Conservation (phyloP, 2,113 vertebrate genomes). For the Psettodes erumei region DNA sequence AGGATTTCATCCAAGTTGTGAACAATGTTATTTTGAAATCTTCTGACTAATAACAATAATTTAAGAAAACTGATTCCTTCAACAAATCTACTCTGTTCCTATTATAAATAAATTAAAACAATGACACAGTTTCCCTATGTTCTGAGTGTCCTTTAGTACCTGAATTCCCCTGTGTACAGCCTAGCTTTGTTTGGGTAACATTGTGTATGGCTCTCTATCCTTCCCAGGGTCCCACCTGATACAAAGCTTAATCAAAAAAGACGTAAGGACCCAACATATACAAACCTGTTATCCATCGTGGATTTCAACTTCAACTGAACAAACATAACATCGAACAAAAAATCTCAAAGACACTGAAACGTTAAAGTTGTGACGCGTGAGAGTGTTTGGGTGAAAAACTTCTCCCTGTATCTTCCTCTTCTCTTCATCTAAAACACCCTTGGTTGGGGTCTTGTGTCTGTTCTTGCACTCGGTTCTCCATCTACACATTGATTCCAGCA, state of each 20-base stretch:
- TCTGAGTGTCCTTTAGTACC: not conserved
- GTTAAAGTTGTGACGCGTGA: not conserved
- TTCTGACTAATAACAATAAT: constrained; percentile 6
- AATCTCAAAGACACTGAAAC: not conserved
- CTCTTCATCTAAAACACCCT: constrained; percentile 1
- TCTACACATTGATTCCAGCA: constrained; percentile 85
- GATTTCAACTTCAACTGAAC: not conserved
- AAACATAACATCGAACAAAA: not conserved
- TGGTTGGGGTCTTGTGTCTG: not conserved
- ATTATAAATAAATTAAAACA: constrained; percentile 49
- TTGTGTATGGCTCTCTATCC: constrained; percentile 10
- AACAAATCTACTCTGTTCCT: constrained; percentile 15
- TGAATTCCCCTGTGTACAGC: not conserved
- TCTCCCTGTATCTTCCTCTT: constrained; percentile 26
- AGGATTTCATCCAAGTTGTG: constrained; percentile 4
- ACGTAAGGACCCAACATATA: not conserved
- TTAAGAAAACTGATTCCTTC: constrained; percentile 14
- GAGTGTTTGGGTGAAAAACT: not conserved
- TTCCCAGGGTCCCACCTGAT: not conserved
- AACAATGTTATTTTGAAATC: not conserved
- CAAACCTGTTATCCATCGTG: not conserved
- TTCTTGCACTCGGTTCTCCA: not conserved
- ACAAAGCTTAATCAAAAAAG: constrained; percentile 1
- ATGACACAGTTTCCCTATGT: not conserved
- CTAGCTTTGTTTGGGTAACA: not conserved